Evolutionary conservation across 1,140 invertebrate genomes (phyloP).

Genomic region (Parapsyche elsis): DNA sequence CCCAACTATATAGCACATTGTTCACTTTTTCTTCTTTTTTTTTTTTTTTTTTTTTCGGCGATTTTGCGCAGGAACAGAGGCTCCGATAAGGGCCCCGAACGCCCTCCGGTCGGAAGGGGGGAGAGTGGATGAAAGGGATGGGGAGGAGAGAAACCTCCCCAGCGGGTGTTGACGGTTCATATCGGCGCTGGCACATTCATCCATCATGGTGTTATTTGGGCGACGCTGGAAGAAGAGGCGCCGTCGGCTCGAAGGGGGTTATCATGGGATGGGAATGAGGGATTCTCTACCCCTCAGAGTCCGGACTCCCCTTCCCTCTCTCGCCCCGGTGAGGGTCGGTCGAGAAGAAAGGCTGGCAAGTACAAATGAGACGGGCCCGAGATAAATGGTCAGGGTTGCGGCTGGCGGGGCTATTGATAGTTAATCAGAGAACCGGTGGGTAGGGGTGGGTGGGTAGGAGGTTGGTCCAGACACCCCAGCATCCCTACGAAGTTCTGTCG

Average conservation of each 20-base stretch:
- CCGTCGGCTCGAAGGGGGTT: background rate
- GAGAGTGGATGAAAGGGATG: background rate
- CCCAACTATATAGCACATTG: background rate
- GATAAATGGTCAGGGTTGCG: slow-evolving; percentile 56
- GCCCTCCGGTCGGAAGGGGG: background rate
- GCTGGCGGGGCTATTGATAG: slow-evolving; percentile 55
- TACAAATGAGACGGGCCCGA: slow-evolving; percentile 55
- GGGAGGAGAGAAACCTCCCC: background rate
- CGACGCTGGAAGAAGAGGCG: background rate
- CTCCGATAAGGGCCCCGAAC: background rate
- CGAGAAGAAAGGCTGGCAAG: slow-evolving; percentile 52
- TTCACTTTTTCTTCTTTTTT: background rate
- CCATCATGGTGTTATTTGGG: slow-evolving; percentile 27
- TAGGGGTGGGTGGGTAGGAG: background rate
- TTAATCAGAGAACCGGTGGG: slow-evolving; percentile 52
- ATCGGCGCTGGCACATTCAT: slow-evolving; percentile 31
- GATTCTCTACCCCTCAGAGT: background rate
- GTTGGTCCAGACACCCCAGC: too few species aligned
- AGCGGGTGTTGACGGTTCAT: slow-evolving; percentile 29
- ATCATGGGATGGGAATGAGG: background rate
- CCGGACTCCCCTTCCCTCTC: background rate
- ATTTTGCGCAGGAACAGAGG: background rate
- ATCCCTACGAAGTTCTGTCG: too few species aligned
- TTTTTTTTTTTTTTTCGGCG: background rate
- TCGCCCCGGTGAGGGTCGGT: slow-evolving; percentile 1